Base-by-base conservation (phyloP, 2,888 invertebrate species). In the Synanthedon formicaeformis region DNA sequence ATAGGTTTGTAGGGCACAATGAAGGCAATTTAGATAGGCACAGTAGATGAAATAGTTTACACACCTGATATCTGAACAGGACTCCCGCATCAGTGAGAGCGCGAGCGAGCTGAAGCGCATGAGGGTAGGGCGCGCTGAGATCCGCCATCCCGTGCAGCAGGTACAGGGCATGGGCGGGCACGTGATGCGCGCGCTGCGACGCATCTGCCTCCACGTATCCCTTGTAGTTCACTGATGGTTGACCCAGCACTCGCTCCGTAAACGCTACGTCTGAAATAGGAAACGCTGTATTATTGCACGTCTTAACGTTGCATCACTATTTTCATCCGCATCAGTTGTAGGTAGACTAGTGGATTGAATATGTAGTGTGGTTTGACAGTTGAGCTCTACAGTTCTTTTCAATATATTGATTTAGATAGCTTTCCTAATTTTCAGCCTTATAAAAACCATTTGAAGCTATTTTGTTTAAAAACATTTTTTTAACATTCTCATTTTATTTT, bases 91-190 rank as follows among this genome's bases (percentile, higher is more conserved):
- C 93, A 18, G 95, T 93, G 61, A 98, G 90, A 56, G 96, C 94
- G 69, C 95, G 91, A 54, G 97, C 95, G 58, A 98, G 90, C 77
- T 96, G 92, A 67, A 97, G 92, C 61, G 96, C 94, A 81, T 98
- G 97, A 70, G 96, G 94, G 88, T 96, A 97, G 64, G 98, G 98
- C 64, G 97, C 96, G 71, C 96, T 92, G 68, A 94, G 90, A 86
- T 98, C 98, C 49, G 96, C 96, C 78, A 97, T 90, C 64, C 98
- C 98, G 80, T 98, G 98, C 70, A 97, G 90, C 63, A 98, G 89
- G 85, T 96, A 94, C 70, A 96, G 92, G 63, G 95, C 93, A 71
- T 95, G 93, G 63, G 93, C 91, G 58, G 95, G 96, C 72, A 98
- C 96, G 78, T 96, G 93, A 67, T 92, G 91, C 53, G 96, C 96